phyloP scores from a whole-genome alignment of 1,140 invertebrate species.

The Euglossa dilemma region DNA sequence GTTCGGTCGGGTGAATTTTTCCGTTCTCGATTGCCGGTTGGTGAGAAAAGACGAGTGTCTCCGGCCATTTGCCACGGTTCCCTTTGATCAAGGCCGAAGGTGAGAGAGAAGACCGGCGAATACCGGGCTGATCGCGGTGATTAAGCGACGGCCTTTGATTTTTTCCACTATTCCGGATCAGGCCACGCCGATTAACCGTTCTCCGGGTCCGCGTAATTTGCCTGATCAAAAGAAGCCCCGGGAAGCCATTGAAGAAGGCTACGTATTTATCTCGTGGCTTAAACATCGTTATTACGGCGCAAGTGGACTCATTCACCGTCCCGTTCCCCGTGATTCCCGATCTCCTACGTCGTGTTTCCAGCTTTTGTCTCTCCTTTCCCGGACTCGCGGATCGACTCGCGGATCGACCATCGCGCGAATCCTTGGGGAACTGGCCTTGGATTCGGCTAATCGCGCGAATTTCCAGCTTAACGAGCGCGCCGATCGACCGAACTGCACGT shows the following conservation, averaged over 20 bases:
- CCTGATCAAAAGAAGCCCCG: neutral
- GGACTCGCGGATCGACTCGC: no score
- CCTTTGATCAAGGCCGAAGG: neutral
- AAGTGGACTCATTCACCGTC: no score
- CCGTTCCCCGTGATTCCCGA: no score
- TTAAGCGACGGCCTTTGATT: neutral
- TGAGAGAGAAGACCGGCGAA: neutral
- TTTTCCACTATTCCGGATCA: neutral
- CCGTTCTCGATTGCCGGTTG: neutral
- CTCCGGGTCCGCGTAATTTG: neutral
- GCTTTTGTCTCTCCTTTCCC: no score
- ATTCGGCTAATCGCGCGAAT: constrained; percentile 8
- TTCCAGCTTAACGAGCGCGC: neutral
- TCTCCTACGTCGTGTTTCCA: no score
- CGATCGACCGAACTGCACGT: neutral
- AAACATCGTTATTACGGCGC: no score
- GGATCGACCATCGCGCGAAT: no score
- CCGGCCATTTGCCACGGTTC: neutral
- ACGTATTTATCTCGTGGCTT: neutral
- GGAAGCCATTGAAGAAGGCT: neutral
- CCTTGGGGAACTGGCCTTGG: neutral
- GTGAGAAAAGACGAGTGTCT: neutral
- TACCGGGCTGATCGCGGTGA: no score
- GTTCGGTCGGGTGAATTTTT: neutral
- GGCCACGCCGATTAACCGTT: neutral